Percentiles rank a stretch among this genome's conserved stretches.
Evolutionary conservation across 2,888 invertebrate genomes (phyloP).

Genomic region (Nemurella pictetii): DNA sequence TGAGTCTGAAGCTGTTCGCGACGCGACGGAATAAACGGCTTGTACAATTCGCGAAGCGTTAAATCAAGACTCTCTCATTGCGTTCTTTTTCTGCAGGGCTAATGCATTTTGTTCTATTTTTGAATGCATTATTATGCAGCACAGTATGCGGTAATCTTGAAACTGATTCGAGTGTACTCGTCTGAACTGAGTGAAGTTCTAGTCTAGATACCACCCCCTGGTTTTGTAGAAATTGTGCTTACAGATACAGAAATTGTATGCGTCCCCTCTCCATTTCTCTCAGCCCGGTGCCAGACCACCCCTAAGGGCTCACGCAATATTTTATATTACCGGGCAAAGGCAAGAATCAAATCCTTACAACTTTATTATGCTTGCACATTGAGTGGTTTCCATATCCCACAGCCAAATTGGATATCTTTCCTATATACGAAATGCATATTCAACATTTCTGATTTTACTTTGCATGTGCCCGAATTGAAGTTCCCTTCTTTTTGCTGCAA

Average conservation of each 20-base stretch:
- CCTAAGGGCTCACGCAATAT: neutral
- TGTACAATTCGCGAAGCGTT: no score
- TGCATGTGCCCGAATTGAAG: no score
- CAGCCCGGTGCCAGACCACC: neutral
- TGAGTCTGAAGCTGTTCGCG: no score
- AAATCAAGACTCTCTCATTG: no score
- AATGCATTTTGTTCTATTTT: no score
- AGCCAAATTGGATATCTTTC: slow-evolving; percentile 25
- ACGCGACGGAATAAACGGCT: no score
- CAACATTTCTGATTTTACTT: slow-evolving; percentile 11
- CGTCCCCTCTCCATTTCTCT: neutral
- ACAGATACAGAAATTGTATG: neutral
- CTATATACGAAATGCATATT: slow-evolving; percentile 22
- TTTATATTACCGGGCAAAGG: neutral
- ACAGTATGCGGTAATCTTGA: neutral
- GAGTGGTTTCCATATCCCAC: neutral
- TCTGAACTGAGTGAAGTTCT: no score
- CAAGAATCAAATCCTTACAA: slow-evolving; percentile 2
- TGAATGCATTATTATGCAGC: no score
- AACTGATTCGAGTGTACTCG: neutral
- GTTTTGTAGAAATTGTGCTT: neutral
- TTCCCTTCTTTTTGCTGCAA: neutral
- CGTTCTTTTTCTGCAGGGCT: no score
- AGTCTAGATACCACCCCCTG: no score
- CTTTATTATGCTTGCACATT: slow-evolving; percentile 9